Percentiles rank a stretch among this genome's conserved stretches.
These are phyloP conservation scores for Melieria picta DNA, from an alignment of 2,888 invertebrate species.

Conservation along the genomic window DNA sequence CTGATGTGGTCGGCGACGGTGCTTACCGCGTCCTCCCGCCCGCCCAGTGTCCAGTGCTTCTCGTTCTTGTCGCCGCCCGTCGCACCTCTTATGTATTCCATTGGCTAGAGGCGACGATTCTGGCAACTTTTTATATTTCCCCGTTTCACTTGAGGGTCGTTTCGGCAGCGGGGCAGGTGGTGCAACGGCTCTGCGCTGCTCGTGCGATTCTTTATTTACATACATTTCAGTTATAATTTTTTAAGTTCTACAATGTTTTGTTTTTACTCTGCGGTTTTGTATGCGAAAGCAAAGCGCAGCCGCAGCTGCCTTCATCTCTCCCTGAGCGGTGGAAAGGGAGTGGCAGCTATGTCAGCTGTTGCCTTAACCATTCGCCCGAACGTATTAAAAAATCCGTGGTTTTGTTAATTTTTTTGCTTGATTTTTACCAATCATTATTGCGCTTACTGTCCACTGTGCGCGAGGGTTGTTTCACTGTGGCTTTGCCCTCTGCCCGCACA, in stretches of 20 bases:
- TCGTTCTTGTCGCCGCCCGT: not conserved
- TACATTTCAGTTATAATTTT: not conserved
- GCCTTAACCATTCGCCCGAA: not conserved
- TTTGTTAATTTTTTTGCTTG: not conserved
- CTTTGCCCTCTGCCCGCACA: not conserved
- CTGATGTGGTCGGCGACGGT: too few species aligned
- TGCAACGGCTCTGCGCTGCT: too few species aligned
- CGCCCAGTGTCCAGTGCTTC: too few species aligned
- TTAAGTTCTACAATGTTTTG: not conserved
- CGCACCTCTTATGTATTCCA: constrained; percentile 3
- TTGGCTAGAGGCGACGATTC: constrained; percentile 13
- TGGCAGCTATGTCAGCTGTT: not conserved
- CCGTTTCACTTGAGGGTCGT: not conserved
- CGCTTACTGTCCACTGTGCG: not conserved
- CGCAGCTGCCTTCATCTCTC: not conserved
- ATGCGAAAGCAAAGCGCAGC: not conserved
- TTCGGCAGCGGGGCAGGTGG: too few species aligned
- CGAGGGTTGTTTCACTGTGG: not conserved
- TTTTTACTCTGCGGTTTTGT: not conserved
- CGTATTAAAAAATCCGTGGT: too few species aligned
- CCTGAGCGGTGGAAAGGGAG: not conserved
- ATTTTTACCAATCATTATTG: not conserved
- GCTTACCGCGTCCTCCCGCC: too few species aligned
- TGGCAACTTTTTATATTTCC: constrained; percentile 7
- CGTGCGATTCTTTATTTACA: not conserved